A percentile compares a stretch with the other conserved stretches of the same genome.
These are phyloP conservation scores for Steinernema khuongi DNA, from an alignment of 1,140 invertebrate species.

Conservation along the genomic window DNA sequence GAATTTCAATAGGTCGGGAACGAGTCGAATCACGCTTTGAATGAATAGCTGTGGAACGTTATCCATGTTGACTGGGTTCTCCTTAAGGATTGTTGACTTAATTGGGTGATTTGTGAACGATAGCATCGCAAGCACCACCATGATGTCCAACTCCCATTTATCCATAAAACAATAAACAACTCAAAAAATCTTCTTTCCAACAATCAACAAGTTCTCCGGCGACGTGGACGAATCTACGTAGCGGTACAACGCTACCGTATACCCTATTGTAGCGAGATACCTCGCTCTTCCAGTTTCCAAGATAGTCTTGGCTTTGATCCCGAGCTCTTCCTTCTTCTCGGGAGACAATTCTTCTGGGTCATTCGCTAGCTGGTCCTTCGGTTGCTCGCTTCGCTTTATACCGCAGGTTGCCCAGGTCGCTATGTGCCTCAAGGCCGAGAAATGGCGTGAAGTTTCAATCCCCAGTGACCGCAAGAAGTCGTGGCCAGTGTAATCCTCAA, in stretches of 20 bases:
- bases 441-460: conserved; percentile 24
- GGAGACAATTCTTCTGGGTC: not conserved
- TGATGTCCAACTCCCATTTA: no score
- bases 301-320: conserved; percentile 38
- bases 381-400: conserved; percentile 28
- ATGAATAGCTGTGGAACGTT: no score
- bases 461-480: conserved; percentile 29
- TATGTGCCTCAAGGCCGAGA: conserved; percentile 41
- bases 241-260: conserved; percentile 29
- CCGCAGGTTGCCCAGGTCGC: conserved; percentile 43
- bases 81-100: no score
- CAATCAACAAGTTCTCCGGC: conserved; percentile 41
- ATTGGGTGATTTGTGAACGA: no score
- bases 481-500: conserved; percentile 29
- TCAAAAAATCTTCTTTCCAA: conserved; percentile 29
- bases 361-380: conserved; percentile 17
- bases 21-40: no score
- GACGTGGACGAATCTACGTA: conserved; percentile 32
- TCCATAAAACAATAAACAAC: conserved; percentile 15
- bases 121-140: no score
- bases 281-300: conserved; percentile 35
- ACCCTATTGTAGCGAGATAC: conserved; percentile 27
- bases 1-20: no score
- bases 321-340: conserved; percentile 21
- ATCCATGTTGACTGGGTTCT: no score